Evolutionary conservation across 1,140 invertebrate species (phyloP).

Genomic region (Drosophila lini): DNA sequence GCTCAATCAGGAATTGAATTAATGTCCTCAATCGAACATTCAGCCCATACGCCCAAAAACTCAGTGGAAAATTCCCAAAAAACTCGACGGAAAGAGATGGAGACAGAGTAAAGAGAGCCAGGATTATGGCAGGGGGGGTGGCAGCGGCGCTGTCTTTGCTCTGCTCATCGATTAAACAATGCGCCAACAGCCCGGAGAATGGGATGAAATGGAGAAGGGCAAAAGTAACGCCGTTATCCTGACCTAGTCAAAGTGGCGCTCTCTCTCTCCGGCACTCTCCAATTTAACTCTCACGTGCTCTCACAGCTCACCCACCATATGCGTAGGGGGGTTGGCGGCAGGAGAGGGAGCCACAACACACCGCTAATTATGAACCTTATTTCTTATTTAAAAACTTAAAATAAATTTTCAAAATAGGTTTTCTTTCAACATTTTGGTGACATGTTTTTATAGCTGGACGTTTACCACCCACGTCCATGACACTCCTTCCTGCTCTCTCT

Average conservation of each 20-base stretch:
- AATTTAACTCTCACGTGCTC: conserved; percentile 14
- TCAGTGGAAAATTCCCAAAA: conserved; percentile 73
- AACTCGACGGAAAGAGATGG: conserved; percentile 14
- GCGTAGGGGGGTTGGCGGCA: neutral
- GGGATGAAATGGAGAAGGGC: neutral
- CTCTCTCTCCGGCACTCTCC: conserved; percentile 24
- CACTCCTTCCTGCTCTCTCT: conserved; percentile 7
- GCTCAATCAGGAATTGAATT: conserved; percentile 16
- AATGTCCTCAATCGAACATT: conserved; percentile 21
- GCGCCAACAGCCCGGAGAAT: conserved; percentile 14
- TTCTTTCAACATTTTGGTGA: neutral
- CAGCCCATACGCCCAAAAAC: conserved; percentile 13
- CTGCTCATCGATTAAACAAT: conserved; percentile 72
- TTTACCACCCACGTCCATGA: neutral
- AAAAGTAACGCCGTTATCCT: conserved; percentile 42
- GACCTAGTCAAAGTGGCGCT: conserved; percentile 64
- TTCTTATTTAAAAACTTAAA: no score
- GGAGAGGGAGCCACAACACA: neutral
- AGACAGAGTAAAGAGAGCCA: neutral
- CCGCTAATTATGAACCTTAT: no score
- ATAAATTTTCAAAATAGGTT: no score
- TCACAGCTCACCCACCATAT: conserved; percentile 1
- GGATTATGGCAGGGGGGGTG: neutral
- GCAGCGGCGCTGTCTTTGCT: conserved; percentile 23
- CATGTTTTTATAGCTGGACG: neutral